Conservation (phyloP, 2,888 invertebrate genomes). For the Odontothrips loti region DNA sequence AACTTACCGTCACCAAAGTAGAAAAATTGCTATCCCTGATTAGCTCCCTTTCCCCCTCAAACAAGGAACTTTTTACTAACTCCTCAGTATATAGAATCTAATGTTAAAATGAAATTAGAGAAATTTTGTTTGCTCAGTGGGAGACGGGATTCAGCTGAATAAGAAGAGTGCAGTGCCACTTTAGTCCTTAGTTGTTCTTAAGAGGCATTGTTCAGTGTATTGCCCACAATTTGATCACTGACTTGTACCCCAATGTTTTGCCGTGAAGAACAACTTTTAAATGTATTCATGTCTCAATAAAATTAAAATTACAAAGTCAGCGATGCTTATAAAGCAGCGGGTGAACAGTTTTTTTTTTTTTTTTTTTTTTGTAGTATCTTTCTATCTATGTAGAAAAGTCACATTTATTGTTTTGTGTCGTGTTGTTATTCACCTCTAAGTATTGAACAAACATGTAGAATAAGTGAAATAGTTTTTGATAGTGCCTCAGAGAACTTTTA, state of each 20-base stretch:
- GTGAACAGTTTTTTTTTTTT: not conserved
- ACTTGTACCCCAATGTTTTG: not conserved
- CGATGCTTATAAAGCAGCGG: not conserved
- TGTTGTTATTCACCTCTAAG: no score
- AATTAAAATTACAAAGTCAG: not conserved
- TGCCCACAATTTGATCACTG: not conserved
- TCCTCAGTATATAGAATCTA: not conserved
- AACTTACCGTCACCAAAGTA: conserved; percentile 8
- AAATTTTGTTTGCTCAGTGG: not conserved
- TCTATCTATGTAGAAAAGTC: no score
- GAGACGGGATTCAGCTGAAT: not conserved
- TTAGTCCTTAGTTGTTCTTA: not conserved
- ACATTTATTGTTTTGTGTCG: no score
- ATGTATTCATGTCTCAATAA: not conserved
- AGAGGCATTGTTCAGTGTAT: not conserved
- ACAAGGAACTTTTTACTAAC: no score
- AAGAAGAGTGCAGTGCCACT: not conserved
- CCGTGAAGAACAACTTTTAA: no score
- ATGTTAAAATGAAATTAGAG: not conserved
- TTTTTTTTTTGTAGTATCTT: not conserved
- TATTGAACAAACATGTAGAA: no score
- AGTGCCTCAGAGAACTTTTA: no score
- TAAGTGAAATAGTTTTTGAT: no score
- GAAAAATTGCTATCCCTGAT: not conserved
- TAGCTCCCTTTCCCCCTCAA: not conserved